Conservation (phyloP, 2,113 vertebrate species). For the Tragelaphus buxtoni region DNA sequence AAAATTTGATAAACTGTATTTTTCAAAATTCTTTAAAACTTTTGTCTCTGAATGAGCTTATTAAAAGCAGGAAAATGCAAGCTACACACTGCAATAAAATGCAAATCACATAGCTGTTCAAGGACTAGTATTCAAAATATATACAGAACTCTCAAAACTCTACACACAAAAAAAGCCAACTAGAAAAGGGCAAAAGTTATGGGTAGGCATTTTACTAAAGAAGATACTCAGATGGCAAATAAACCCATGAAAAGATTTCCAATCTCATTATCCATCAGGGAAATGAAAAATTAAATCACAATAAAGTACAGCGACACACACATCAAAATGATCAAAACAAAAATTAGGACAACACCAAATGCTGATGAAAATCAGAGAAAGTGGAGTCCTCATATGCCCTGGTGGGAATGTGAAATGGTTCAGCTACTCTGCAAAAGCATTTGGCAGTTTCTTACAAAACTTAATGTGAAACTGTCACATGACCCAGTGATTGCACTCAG, state of each 20-base stretch:
- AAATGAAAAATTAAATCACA: not conserved
- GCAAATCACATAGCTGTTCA: not conserved
- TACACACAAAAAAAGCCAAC: not conserved
- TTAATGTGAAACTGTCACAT: rapidly evolving
- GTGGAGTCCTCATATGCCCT: rapidly evolving
- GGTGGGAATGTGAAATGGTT: rapidly evolving
- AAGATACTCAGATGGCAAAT: not conserved
- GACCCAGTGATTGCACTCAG: too few species aligned
- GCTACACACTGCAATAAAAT: not conserved
- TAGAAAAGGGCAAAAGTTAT: not conserved
- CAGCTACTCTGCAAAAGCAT: not conserved
- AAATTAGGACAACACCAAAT: not conserved
- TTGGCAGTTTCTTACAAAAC: not conserved
- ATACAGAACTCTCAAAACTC: not conserved
- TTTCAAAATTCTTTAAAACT: not conserved
- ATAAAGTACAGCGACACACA: not conserved
- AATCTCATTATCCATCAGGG: too few species aligned
- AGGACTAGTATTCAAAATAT: not conserved
- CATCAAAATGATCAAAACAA: not conserved
- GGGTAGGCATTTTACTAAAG: not conserved
- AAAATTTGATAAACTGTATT: not conserved
- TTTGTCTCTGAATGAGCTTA: not conserved
- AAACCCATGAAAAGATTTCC: not conserved
- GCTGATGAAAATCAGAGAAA: too few species aligned
- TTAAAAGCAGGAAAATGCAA: not conserved